Evolutionary conservation across 2,113 vertebrate genomes (phyloP).

Genomic region (Terrapene triunguis): DNA sequence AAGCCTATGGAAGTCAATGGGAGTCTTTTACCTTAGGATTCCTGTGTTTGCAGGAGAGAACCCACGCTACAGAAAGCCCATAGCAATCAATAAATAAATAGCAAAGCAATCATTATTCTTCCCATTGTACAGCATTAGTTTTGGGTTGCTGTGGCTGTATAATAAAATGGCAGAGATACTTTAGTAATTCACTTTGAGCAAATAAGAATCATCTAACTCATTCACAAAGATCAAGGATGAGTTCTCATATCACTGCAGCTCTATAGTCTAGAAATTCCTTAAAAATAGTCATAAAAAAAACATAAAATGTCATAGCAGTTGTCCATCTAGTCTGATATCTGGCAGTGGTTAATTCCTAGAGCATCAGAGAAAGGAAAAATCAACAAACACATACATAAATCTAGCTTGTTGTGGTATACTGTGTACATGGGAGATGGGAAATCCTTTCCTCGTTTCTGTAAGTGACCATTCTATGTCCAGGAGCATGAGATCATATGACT

Average conservation of each 20-base stretch:
- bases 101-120: constrained; percentile 53
- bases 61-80: constrained; percentile 56
- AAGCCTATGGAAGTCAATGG: constrained; percentile 58
- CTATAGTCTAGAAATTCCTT: background rate
- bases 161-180: background rate
- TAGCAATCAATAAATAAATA: constrained; percentile 58
- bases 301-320: background rate
- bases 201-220: background rate
- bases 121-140: background rate
- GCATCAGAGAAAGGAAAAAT: constrained; percentile 19
- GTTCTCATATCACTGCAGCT: background rate
- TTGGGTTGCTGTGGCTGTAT: background rate
- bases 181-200: background rate
- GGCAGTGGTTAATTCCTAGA: constrained; percentile 4
- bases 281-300: background rate
- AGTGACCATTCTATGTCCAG: background rate
- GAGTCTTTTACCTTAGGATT: constrained; percentile 60
- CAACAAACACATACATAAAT: background rate
- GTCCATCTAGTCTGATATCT: constrained; percentile 3
- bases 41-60: constrained; percentile 65
- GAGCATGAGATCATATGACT: background rate
- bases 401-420: background rate
- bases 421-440: background rate
- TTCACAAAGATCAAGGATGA: background rate
- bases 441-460: background rate